phyloP scores from a whole-genome alignment of 2,797 vertebrate genomes.

The Coendou prehensilis region DNA sequence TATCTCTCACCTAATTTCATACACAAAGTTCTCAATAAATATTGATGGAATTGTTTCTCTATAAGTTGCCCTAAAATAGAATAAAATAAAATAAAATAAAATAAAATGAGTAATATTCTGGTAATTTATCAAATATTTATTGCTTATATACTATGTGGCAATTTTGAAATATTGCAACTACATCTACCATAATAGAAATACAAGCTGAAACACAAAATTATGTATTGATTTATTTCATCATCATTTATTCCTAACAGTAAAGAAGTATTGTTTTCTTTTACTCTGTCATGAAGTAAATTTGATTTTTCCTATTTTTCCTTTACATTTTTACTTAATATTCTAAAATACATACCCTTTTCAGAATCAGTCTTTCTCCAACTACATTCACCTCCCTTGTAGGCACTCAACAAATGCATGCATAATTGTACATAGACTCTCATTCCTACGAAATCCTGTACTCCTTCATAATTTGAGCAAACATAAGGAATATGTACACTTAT shows the following conservation, averaged over 20 bases:
- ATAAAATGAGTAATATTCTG: not conserved
- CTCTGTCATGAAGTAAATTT: not conserved
- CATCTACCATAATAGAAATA: not conserved
- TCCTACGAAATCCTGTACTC: not conserved
- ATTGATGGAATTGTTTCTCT: not conserved
- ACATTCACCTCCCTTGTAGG: not conserved
- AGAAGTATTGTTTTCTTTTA: not conserved
- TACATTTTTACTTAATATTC: not conserved
- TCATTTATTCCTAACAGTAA: not conserved
- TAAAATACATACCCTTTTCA: not conserved
- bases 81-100: too few species aligned
- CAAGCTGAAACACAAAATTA: not conserved
- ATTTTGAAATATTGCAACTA: not conserved
- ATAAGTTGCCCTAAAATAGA: not conserved
- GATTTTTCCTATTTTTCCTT: not conserved
- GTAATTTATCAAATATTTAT: not conserved
- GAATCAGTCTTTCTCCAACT: not conserved
- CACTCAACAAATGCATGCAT: not conserved
- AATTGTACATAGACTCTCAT: not conserved
- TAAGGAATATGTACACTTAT: not conserved
- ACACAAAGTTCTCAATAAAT: not conserved
- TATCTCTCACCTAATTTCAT: not conserved
- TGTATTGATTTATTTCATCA: not conserved
- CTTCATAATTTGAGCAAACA: not conserved
- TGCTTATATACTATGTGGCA: not conserved